These are phyloP conservation scores for Venustaconcha ellipsiformis DNA, from an alignment of 1,140 invertebrate species.

Conservation along the genomic window DNA sequence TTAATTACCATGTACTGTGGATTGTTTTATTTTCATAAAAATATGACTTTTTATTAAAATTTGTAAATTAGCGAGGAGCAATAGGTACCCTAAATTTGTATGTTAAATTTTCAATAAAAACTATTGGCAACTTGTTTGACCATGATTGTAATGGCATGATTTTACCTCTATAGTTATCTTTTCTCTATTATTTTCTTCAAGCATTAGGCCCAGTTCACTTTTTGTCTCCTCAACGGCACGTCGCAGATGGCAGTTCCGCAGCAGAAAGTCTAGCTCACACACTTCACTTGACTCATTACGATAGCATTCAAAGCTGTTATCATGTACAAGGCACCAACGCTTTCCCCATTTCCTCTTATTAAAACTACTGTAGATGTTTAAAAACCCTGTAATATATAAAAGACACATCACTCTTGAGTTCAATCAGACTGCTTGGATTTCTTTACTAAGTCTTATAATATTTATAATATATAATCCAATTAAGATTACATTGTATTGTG, in stretches of 20 bases:
- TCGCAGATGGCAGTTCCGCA: constrained; percentile 52
- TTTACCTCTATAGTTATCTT: constrained; percentile 63
- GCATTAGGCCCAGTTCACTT: constrained; percentile 56
- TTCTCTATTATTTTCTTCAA: constrained; percentile 49
- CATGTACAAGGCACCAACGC: constrained; percentile 56
- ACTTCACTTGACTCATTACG: constrained; percentile 39
- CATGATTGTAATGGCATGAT: not conserved
- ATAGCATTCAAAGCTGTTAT: constrained; percentile 59
- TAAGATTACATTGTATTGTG: too few species aligned
- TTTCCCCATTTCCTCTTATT: constrained; percentile 59
- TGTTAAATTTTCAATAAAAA: too few species aligned
- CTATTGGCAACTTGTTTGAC: not conserved
- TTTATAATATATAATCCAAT: too few species aligned
- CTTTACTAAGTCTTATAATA: too few species aligned
- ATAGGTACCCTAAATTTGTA: too few species aligned
- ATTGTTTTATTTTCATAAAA: not conserved
- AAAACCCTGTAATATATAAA: constrained; percentile 42
- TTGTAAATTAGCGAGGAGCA: too few species aligned
- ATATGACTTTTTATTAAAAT: too few species aligned
- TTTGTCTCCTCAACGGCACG: constrained; percentile 55
- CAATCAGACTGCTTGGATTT: not conserved
- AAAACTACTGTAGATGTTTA: constrained; percentile 60
- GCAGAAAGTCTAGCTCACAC: constrained; percentile 56
- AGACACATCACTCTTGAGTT: not conserved
- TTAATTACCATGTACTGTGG: too few species aligned